Evolutionary conservation across 1,140 invertebrate genomes (phyloP).

Genomic region (Anoplolepis gracilipes): DNA sequence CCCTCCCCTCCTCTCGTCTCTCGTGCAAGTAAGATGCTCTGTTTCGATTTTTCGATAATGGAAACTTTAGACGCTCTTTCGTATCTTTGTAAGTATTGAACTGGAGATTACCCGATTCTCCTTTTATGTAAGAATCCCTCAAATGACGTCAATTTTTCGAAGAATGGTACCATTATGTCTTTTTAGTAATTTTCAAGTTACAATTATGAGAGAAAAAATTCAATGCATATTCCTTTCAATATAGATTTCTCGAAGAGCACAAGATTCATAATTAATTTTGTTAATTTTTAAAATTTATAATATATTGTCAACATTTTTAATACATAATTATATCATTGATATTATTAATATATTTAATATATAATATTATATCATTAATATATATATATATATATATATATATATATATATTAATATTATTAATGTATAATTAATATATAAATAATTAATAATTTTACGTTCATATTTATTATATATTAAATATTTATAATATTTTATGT

Average conservation of each 20-base stretch:
- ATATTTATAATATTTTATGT: too few relatives aligned
- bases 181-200: slow-evolving; percentile 11
- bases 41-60: slow-evolving; percentile 15
- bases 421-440: too few relatives aligned
- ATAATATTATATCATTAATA: too few relatives aligned
- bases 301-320: too few relatives aligned
- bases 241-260: background rate
- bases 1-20: too few relatives aligned
- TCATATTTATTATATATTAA: too few relatives aligned
- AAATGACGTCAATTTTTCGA: background rate
- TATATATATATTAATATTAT: too few relatives aligned
- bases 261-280: background rate
- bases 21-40: too few relatives aligned
- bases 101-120: background rate
- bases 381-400: too few relatives aligned
- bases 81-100: background rate
- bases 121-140: background rate
- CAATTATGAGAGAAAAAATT: slow-evolving; percentile 15
- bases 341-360: too few relatives aligned
- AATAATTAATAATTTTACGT: background rate
- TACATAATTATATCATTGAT: too few relatives aligned
- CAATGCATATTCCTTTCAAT: background rate
- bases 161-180: background rate
- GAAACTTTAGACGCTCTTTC: background rate
- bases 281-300: too few relatives aligned